Base-by-base conservation (phyloP, 2,113 vertebrate genomes). In the Ciconia stormi region DNA sequence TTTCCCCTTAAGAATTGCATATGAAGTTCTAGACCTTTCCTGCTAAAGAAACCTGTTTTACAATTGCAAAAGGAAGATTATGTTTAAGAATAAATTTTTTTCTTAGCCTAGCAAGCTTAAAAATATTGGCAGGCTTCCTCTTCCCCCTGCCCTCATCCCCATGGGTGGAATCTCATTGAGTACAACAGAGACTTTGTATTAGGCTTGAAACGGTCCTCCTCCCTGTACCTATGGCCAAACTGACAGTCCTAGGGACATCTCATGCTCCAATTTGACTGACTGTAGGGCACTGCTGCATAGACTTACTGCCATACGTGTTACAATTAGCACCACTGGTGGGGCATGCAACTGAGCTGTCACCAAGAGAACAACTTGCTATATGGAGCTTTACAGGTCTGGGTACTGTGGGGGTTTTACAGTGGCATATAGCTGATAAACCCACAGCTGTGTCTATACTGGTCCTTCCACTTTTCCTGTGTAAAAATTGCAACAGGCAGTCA, bases 341-440 rank as follows among this genome's bases (percentile, higher is more conserved):
- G 12, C 23, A 16, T 1, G 12, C 18, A 47, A 14, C 27, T 5
- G 22, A 8, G 22, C 2, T 44, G 22, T 2, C 4, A 2, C 50
- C 36, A 65, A 56, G 49, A 78, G 50, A 55, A 40, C 3, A 53
- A 8, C 9, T 30, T 32, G 17, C 26, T 32, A 0, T 0, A 3
- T 2, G 72, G n/a, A 71, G 38, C 16, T 85, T 19, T 27, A 23
- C 16, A 69, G 40, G 7, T 7, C 38, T 61, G n/a, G 3, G 40
- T 29, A 16, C 25, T 42, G 13, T 13, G 29, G 47, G 30, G 47
- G 20, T 79, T 81, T 73, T 13, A 53, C 1, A 2, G 65, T 38
- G 22, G 9, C 46, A 18, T 2, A 6, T 2, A 73, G 14, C 34
- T n/a, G 11, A 36, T 0, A 81, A 46, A 82, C 5, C 26, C 74